Conservation (phyloP, 2,888 invertebrate species). For the Coecobrya sp. region DNA sequence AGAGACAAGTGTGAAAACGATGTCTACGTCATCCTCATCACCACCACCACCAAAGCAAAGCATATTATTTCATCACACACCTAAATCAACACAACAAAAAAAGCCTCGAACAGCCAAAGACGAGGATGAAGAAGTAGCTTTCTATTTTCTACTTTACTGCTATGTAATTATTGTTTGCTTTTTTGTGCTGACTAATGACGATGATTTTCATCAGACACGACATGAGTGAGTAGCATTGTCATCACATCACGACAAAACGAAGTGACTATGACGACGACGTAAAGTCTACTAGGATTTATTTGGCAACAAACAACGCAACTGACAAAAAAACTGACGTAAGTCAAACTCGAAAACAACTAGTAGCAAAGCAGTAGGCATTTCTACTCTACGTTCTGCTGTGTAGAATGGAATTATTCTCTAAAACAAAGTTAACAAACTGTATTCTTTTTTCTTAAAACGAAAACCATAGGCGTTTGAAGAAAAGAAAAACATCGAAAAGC, state of each 20-base stretch:
- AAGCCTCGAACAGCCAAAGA: slow-evolving; percentile 7
- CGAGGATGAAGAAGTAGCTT: not conserved
- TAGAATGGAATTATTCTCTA: not conserved
- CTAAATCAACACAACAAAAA: slow-evolving; percentile 27
- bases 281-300: slow-evolving; percentile 48
- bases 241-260: slow-evolving; percentile 38
- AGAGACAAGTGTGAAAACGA: slow-evolving; percentile 47
- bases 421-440: slow-evolving; percentile 55
- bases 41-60: slow-evolving; percentile 4
- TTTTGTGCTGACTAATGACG: slow-evolving; percentile 61
- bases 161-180: slow-evolving; percentile 50
- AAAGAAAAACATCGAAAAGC: not conserved
- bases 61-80: slow-evolving; percentile 38
- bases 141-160: slow-evolving; percentile 27
- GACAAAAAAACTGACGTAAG: slow-evolving; percentile 36
- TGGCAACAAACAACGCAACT: slow-evolving; percentile 29
- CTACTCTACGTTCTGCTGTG: not conserved
- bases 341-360: not conserved
- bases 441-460: slow-evolving; percentile 19
- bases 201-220: slow-evolving; percentile 53
- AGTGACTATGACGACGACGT: not conserved
- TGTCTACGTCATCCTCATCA: slow-evolving; percentile 26
- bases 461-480: not conserved
- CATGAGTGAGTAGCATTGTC: slow-evolving; percentile 57
- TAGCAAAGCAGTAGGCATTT: not conserved